Percentiles rank a stretch among this genome's conserved stretches.
These are phyloP conservation scores for Oryzias dopingdopingensis DNA, from an alignment of 2,797 vertebrate genomes.

Conservation along the genomic window DNA sequence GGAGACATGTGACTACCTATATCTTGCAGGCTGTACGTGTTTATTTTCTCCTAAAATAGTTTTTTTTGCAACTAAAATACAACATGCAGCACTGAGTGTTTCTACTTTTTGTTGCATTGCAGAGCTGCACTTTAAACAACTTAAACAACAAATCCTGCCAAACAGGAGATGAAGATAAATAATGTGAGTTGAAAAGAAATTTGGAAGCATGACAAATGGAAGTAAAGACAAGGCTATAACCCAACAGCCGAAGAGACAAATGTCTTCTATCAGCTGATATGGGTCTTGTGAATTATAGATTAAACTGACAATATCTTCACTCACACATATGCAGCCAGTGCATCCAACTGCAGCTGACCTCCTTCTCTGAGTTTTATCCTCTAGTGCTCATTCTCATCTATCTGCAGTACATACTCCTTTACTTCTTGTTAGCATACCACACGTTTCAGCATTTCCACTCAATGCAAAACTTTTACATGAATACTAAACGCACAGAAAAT, in stretches of 20 bases:
- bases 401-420: slow-evolving; percentile 36
- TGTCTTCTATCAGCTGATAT: slow-evolving; percentile 53
- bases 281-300: slow-evolving; percentile 40
- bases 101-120: not conserved
- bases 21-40: not conserved
- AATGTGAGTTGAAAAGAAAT: slow-evolving; percentile 11
- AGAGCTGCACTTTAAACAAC: slow-evolving; percentile 8
- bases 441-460: slow-evolving; percentile 20
- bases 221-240: slow-evolving; percentile 66
- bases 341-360: slow-evolving; percentile 40
- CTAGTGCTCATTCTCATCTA: slow-evolving; percentile 49
- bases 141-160: slow-evolving; percentile 17
- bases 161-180: slow-evolving; percentile 20
- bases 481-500: too few relatives aligned
- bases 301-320: slow-evolving; percentile 28
- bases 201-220: slow-evolving; percentile 49
- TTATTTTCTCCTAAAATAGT: not conserved
- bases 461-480: slow-evolving; percentile 6
- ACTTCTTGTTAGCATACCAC: slow-evolving; percentile 54
- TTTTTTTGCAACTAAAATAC: not conserved
- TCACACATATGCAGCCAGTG: slow-evolving; percentile 27
- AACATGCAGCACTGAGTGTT: not conserved
- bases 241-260: slow-evolving; percentile 77
- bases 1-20: too few relatives aligned
- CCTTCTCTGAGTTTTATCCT: slow-evolving; percentile 45